Base-by-base conservation (phyloP, 2,797 vertebrate genomes). In the Tenualosa thibaudeaui region DNA sequence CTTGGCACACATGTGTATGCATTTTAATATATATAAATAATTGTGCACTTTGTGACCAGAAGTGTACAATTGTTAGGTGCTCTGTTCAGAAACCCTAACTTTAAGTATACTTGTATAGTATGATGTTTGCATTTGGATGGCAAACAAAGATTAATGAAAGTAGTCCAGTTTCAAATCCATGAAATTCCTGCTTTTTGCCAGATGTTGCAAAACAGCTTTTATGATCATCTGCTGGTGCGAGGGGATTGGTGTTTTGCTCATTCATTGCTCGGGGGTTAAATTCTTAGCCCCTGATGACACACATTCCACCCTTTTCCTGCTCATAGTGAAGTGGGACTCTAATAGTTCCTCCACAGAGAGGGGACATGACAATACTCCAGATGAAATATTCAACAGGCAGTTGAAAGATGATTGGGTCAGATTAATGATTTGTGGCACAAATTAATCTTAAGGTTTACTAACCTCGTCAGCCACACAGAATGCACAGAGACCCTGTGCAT, bases 251-350 rank as follows among this genome's bases (percentile, higher is more conserved):
- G 71, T 78, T 78, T 46, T 78, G 71, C 40, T 78, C 71, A 49
- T 83, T 83, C 22, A 71, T 58, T 22, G 51, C 82, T 78, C 13
- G 37, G 40, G 71, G 71, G 17, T 17, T 19, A 46, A 78, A 78
- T 78, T 78, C 71, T 78, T 78, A 78, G 17, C 71, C 40, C 8
- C 71, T 46, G 71, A 78, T 78, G 71, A 43, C 71, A 7, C 71
- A n/a, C 71, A 78, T 78, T 78, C 71, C 71, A 43, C 71, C 37
- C 37, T 40, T 46, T 10, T n/a, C 2, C 7, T 46, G 37, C 37
- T 46, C 37, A 78, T 78, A 43, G 37, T 22, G 2, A 46, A 46
- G 1, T 37, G 17, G 71, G 3, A 40, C 71, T 43, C 40, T 22
- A 6, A 46, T 46, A 46, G 37, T 46, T 15, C 40, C 22, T 8